A percentile compares a stretch with the other conserved stretches of the same genome.
Conservation (phyloP, 2,888 invertebrate species). For the Strigamia crassipes region DNA sequence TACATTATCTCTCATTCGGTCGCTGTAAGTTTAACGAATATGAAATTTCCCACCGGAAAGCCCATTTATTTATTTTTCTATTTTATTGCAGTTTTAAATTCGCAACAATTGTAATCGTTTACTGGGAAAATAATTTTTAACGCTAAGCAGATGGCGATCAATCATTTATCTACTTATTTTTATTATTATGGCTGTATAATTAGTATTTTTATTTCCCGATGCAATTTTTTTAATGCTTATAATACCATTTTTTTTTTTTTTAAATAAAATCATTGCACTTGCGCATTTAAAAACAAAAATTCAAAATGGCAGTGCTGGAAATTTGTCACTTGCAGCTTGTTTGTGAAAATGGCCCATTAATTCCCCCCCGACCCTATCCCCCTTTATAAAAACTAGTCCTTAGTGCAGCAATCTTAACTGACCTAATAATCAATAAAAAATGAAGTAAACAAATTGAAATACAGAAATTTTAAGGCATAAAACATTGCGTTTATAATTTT, state of each 20-base stretch:
- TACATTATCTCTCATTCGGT: too few relatives aligned
- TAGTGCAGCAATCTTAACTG: not conserved
- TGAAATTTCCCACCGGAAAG: too few relatives aligned
- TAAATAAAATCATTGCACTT: not conserved
- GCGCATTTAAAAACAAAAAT: not conserved
- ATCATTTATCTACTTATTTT: not conserved
- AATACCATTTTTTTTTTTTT: too few relatives aligned
- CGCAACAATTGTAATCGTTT: not conserved
- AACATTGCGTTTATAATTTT: not conserved
- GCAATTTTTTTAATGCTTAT: not conserved
- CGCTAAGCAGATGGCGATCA: not conserved
- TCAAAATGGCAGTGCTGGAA: not conserved
- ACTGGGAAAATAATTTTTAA: not conserved
- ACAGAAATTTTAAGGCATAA: not conserved
- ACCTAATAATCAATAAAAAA: slow-evolving; percentile 24
- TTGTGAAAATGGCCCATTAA: not conserved
- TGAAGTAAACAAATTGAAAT: slow-evolving; percentile 10
- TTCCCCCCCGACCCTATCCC: not conserved
- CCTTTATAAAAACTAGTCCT: not conserved
- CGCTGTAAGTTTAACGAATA: too few relatives aligned
- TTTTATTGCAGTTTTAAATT: not conserved
- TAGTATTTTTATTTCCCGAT: not conserved
- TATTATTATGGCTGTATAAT: not conserved
- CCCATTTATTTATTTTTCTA: too few relatives aligned
- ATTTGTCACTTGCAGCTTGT: slow-evolving; percentile 16